phyloP scores from a whole-genome alignment of 1,140 invertebrate species.

The Drosophila arizonae region DNA sequence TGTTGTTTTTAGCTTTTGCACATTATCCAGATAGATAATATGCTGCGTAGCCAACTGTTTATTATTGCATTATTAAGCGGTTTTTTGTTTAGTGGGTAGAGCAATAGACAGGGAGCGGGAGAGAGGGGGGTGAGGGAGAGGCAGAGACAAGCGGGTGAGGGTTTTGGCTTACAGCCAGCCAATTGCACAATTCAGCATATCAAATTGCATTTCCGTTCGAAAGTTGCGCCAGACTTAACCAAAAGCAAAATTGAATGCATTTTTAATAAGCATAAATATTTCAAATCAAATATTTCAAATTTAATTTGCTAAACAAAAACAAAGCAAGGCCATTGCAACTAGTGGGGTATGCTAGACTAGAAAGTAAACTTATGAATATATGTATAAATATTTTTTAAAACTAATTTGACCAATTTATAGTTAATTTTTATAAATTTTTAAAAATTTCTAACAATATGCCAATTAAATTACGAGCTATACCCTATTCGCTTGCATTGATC shows the following conservation, averaged over 20 bases:
- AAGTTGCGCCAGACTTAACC: constrained; percentile 52
- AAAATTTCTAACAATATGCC: too few species aligned
- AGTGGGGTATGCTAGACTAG: neutral
- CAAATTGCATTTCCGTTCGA: constrained; percentile 50
- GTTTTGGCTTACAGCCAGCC: neutral
- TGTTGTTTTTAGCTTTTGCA: constrained; percentile 30
- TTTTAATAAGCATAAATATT: constrained; percentile 70
- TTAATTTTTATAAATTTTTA: neutral
- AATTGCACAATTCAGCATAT: constrained; percentile 51
- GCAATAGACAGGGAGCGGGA: too few species aligned
- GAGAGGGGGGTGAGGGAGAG: neutral
- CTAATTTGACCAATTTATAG: too few species aligned
- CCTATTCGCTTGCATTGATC: neutral
- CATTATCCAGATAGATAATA: constrained; percentile 15
- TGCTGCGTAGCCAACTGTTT: constrained; percentile 29
- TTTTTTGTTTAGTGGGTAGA: constrained; percentile 8
- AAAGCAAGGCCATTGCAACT: neutral
- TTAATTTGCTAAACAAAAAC: constrained; percentile 50
- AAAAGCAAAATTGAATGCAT: constrained; percentile 44
- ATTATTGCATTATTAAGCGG: constrained; percentile 51
- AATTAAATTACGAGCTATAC: neutral
- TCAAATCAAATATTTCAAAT: constrained; percentile 54
- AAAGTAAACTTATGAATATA: neutral
- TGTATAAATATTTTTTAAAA: neutral
- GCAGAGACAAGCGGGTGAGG: neutral